phyloP scores from a whole-genome alignment of 2,888 invertebrate species.

The Eupithecia pulchellata region DNA sequence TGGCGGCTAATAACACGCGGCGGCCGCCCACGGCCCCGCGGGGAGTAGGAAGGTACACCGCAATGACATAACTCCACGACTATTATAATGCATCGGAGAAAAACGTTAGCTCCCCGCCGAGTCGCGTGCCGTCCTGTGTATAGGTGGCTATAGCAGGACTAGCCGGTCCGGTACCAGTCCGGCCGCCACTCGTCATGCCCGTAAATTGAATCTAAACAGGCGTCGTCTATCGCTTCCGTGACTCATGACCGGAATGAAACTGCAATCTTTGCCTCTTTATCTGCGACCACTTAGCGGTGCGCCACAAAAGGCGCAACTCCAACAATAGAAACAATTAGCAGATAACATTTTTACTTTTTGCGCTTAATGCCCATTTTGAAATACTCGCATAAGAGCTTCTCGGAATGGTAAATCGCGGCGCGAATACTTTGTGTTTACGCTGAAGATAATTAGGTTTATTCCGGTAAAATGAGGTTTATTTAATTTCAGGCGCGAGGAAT shows the following conservation, averaged over 20 bases:
- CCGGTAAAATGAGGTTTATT: conserved; percentile 61
- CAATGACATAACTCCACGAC: conserved; percentile 74
- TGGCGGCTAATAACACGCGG: conserved; percentile 67
- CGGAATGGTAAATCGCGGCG: conserved; percentile 45
- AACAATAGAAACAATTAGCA: conserved; percentile 47
- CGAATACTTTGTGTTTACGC: conserved; percentile 54
- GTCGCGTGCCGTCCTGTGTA: conserved; percentile 76
- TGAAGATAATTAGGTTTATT: conserved; percentile 52
- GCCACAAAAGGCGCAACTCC: conserved; percentile 53
- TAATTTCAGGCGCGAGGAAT: conserved; percentile 75
- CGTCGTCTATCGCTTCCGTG: conserved; percentile 62
- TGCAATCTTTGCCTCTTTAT: conserved; percentile 54
- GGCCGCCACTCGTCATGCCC: conserved; percentile 65
- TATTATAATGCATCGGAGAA: conserved; percentile 79
- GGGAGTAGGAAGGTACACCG: conserved; percentile 50
- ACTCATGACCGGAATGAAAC: conserved; percentile 53
- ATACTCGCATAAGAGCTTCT: conserved; percentile 47
- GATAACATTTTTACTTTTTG: conserved; percentile 40
- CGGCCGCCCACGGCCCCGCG: conserved; percentile 62
- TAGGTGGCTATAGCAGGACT: conserved; percentile 58
- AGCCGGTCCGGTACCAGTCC: conserved; percentile 63
- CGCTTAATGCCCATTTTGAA: conserved; percentile 44
- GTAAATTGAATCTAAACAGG: conserved; percentile 70
- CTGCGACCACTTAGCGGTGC: conserved; percentile 59
- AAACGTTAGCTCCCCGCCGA: conserved; percentile 72